Percentiles rank a stretch among this genome's conserved stretches.
Evolutionary conservation across 1,140 invertebrate species (phyloP).

Genomic region (Fopius arisanus): DNA sequence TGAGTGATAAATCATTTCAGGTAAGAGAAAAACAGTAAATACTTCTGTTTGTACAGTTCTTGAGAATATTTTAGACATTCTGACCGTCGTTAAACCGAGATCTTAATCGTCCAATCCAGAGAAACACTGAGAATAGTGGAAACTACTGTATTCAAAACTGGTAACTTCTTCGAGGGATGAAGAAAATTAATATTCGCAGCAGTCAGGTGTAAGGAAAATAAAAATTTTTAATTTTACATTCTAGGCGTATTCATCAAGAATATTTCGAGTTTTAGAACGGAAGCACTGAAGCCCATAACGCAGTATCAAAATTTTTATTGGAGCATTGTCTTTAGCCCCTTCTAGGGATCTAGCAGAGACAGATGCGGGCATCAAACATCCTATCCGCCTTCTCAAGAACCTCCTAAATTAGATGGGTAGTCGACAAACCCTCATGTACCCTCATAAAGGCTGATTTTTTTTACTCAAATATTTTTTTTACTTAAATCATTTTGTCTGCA

Average conservation of each 20-base stretch:
- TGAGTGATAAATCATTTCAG: too few relatives aligned
- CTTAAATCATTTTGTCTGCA: background rate
- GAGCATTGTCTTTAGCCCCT: background rate
- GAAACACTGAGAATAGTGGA: background rate
- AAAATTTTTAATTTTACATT: background rate
- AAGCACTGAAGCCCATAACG: background rate
- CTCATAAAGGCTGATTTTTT: background rate
- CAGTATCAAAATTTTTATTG: background rate
- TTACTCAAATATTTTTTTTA: background rate
- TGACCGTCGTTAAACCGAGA: background rate
- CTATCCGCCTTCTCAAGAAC: background rate
- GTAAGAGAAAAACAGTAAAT: background rate
- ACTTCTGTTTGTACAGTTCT: background rate
- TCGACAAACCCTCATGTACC: background rate
- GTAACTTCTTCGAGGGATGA: background rate
- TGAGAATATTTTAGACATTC: background rate
- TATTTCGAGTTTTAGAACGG: background rate
- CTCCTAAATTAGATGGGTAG: background rate
- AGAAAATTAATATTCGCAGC: background rate
- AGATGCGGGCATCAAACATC: background rate
- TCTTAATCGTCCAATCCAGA: background rate
- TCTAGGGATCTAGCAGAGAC: background rate
- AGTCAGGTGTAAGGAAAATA: background rate
- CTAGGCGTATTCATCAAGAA: background rate
- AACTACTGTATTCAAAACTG: background rate